Conservation (phyloP, 92 coral and sea anemone genomes). For the Porites rus region DNA sequence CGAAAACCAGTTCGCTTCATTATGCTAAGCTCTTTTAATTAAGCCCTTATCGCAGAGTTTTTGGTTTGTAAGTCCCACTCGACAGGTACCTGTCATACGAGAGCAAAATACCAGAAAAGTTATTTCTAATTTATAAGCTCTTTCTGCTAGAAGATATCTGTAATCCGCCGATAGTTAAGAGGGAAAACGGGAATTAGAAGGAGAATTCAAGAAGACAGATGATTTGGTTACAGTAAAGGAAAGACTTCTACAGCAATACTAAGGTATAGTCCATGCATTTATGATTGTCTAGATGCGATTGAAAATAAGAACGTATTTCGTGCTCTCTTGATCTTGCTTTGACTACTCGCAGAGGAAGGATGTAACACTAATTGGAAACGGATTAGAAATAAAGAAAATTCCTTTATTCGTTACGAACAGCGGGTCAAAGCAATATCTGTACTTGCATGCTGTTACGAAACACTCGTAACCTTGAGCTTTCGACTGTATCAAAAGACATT, state of each 20-base stretch:
- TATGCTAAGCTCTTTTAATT: no score
- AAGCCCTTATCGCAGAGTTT: no score
- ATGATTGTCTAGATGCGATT: no score
- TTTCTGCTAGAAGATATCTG: slow-evolving; percentile 9
- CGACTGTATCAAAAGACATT: neutral
- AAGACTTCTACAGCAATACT: neutral
- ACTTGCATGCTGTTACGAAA: neutral
- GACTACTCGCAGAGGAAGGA: neutral
- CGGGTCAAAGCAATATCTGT: neutral
- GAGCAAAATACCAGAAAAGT: slow-evolving; percentile 26
- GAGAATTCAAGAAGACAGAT: neutral
- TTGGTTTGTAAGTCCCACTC: neutral
- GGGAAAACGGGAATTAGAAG: neutral
- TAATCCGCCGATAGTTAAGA: slow-evolving; percentile 6
- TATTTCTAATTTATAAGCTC: slow-evolving; percentile 33
- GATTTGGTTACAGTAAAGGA: neutral
- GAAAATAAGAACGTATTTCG: neutral
- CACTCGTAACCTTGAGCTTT: neutral
- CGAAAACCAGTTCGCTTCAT: no score
- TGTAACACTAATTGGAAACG: neutral
- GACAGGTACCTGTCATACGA: slow-evolving; percentile 36
- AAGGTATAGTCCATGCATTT: slow-evolving; percentile 10
- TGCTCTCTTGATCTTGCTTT: neutral
- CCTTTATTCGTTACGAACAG: neutral
- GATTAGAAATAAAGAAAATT: neutral